These are phyloP conservation scores for Drosophila cardini DNA, from an alignment of 1,140 invertebrate species.

Conservation along the genomic window DNA sequence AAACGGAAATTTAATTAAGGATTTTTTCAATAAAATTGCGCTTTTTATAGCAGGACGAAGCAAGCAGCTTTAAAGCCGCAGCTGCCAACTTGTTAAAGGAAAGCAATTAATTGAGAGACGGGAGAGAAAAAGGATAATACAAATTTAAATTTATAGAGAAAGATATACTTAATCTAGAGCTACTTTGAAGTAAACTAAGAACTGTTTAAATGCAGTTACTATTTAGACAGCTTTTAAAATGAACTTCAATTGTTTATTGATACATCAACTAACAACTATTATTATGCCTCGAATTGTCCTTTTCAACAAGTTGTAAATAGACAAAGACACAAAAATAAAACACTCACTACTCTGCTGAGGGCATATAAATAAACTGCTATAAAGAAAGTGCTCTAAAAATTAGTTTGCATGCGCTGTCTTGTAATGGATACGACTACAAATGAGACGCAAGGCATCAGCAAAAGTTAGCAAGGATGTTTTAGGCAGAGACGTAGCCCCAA, in stretches of 20 bases:
- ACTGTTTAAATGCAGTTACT: too few species aligned
- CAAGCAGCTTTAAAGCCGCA: slow-evolving; percentile 47
- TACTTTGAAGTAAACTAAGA: too few species aligned
- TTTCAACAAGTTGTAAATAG: slow-evolving; percentile 6
- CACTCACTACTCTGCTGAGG: neutral
- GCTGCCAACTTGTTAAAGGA: slow-evolving; percentile 29
- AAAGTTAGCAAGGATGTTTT: slow-evolving; percentile 58
- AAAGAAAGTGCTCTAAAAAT: slow-evolving; percentile 62
- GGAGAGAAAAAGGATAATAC: neutral
- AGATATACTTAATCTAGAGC: neutral
- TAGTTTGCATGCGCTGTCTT: slow-evolving; percentile 69
- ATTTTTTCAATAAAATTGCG: slow-evolving; percentile 76
- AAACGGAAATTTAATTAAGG: slow-evolving; percentile 82
- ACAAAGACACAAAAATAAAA: neutral
- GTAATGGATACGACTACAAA: slow-evolving; percentile 66
- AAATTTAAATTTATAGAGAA: neutral
- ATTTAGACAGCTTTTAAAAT: too few species aligned
- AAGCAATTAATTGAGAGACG: neutral
- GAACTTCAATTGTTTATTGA: neutral
- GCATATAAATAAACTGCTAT: slow-evolving; percentile 43
- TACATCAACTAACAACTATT: neutral
- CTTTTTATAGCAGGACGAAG: slow-evolving; percentile 46
- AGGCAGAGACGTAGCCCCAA: slow-evolving; percentile 16
- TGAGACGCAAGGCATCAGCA: slow-evolving; percentile 39
- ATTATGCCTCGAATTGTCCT: neutral